Evolutionary conservation across 2,113 vertebrate species (phyloP).

Genomic region (Lipotes vexillifer): DNA sequence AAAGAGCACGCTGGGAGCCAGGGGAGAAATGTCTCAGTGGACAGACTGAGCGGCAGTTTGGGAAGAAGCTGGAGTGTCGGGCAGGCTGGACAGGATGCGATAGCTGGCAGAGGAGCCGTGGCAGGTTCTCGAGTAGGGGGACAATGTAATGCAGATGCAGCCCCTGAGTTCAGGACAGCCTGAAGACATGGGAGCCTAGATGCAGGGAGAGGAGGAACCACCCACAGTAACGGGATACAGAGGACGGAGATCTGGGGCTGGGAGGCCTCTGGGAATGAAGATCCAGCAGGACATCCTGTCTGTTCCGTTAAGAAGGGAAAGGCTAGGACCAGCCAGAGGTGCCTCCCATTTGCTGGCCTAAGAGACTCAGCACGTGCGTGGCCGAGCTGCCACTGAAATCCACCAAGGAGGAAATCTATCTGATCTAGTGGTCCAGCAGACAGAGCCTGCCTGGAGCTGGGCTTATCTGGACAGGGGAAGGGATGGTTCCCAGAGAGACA

Average conservation of each 20-base stretch:
- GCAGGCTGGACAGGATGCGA: neutral
- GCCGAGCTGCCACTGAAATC: neutral
- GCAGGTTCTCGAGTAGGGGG: neutral
- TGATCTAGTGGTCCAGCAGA: too few species aligned
- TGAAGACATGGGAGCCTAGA: neutral
- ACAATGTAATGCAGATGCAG: too few species aligned
- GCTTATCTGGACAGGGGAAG: neutral
- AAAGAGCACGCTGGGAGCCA: accelerated
- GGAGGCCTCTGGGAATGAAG: neutral
- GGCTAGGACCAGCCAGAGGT: neutral
- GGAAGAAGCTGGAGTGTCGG: neutral
- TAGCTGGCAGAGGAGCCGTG: neutral
- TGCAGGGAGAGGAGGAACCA: neutral
- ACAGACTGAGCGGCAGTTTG: accelerated
- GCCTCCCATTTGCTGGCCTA: neutral
- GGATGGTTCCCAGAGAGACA: neutral
- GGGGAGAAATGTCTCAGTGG: neutral
- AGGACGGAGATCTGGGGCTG: neutral
- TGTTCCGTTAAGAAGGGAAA: neutral
- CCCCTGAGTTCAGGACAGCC: neutral
- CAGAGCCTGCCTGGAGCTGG: neutral
- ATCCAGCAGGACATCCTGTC: accelerated
- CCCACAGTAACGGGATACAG: accelerated
- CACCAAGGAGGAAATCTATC: accelerated
- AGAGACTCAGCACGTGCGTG: accelerated